These are phyloP conservation scores for Zaprionus lachaisei DNA, from an alignment of 1,140 invertebrate species.

Conservation along the genomic window DNA sequence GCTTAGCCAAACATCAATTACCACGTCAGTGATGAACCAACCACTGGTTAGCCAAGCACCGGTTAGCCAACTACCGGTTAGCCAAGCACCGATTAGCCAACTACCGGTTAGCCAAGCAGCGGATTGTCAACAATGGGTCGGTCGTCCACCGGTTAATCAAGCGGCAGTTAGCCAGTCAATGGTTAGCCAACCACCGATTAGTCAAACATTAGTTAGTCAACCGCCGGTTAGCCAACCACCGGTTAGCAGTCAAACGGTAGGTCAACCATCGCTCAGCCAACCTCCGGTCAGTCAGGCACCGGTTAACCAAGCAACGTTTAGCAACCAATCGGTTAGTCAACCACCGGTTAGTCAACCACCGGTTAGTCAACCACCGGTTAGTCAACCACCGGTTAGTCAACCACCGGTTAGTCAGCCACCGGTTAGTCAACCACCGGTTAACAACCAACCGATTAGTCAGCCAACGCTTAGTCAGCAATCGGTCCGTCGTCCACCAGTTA, in stretches of 20 bases:
- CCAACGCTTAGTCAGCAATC: background rate
- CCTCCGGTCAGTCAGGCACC: background rate
- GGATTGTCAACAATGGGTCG: background rate
- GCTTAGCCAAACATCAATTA: background rate
- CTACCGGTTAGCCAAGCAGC: background rate
- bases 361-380: too few relatives aligned
- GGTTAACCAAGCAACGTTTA: background rate
- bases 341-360: background rate
- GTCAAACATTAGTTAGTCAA: conserved; percentile 4
- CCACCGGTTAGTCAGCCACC: background rate
- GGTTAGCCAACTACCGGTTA: too few relatives aligned
- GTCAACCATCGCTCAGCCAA: conserved; percentile 9
- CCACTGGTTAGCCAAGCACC: background rate
- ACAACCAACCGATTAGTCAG: background rate
- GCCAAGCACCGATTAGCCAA: background rate
- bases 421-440: background rate
- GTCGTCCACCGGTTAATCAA: background rate
- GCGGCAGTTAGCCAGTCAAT: background rate
- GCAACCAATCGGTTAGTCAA: background rate
- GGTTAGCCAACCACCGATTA: conserved; percentile 1
- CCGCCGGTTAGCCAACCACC: conserved; percentile 18
- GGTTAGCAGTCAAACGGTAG: conserved; percentile 40
- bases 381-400: background rate
- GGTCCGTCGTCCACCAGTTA: background rate
- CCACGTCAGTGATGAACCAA: background rate